Evolutionary conservation across 1,140 invertebrate genomes (phyloP).

Genomic region (Aphelinus atriplicis): DNA sequence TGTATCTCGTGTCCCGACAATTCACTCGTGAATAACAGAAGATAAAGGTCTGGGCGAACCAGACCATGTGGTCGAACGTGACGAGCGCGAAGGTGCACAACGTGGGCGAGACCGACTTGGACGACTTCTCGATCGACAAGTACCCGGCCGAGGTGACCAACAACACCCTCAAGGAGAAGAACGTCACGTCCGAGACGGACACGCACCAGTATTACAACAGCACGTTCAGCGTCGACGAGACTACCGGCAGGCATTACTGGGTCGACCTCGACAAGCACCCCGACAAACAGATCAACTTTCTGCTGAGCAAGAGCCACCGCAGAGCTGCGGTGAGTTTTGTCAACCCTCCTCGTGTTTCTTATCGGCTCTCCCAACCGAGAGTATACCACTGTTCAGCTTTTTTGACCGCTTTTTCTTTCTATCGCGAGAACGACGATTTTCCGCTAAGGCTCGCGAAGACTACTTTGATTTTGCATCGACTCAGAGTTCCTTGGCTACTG

Average conservation of each 20-base stretch:
- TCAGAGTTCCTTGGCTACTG: too few relatives aligned
- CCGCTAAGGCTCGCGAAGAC: too few relatives aligned
- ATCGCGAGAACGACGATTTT: too few relatives aligned
- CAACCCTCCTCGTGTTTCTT: too few relatives aligned
- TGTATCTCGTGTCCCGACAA: background rate
- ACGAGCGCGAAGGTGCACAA: background rate
- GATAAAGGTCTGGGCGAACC: conserved; percentile 46
- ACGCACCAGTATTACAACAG: conserved; percentile 84
- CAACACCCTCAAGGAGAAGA: conserved; percentile 62
- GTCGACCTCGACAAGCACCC: conserved; percentile 73
- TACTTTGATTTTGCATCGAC: too few relatives aligned
- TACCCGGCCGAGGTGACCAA: conserved; percentile 59
- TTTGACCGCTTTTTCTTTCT: too few relatives aligned
- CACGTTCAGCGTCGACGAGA: conserved; percentile 70
- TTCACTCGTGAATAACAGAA: conserved; percentile 19
- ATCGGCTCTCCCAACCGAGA: too few relatives aligned
- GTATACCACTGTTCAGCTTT: too few relatives aligned
- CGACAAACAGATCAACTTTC: conserved; percentile 71
- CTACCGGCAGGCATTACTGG: conserved; percentile 75
- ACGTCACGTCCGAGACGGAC: conserved; percentile 71
- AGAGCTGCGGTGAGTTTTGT: conserved; percentile 80
- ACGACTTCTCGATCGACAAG: conserved; percentile 59
- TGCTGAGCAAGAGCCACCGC: conserved; percentile 87
- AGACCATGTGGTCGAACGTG: conserved; percentile 46
- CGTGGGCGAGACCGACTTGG: conserved; percentile 33